Evolutionary conservation across 2,113 vertebrate genomes (phyloP), one percentile per base, ranked within the genome.

Genomic region (Myotis yumanensis): DNA sequence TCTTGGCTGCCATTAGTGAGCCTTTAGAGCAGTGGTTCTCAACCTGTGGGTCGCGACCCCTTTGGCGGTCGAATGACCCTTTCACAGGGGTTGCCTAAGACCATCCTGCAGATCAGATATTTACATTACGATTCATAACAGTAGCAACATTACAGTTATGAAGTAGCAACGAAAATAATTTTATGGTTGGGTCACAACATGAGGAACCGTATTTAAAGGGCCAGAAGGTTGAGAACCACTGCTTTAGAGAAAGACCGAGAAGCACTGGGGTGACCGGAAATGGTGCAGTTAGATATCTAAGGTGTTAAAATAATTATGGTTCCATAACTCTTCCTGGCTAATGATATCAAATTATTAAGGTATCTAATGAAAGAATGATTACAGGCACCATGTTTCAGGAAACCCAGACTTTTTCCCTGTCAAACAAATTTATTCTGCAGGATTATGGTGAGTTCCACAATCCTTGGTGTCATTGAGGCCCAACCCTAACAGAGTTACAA

Each of bases 1-100:
- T 66, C 2, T 3, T 0, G 0, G 32, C 11, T 30, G 17, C 43
- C 17, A 0, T 52, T 48, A 7, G 5, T 32, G 69, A 5, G 17
- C 4, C 17, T 28, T 51, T 22, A 8, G 40, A 69, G 52, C 43
- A 43, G 43, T 1, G 7, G 43, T 43, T 43, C 43, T 43, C 43
- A 43, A 43, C 43, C 43, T 43, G 43, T 43, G 43, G 43, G 43
- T 8, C 43, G 43, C 43, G 43, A 43, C 43, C 43, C 43, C 43
- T 43, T 43, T 43, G 43, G 43, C 7, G 43, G 43, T 43, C 43
- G 43, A 43, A 43, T 4, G 1, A 43, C 43, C 43, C 43, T 43
- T 43, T 43, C 43, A 43, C 43, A 43, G 43, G 43, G 43, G 43
- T 43, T 7, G 43, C 43, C 43, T 43, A 43, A 43, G 7, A 8